Evolutionary conservation across 2,888 invertebrate genomes (phyloP), one percentile per base, ranked within the genome.

Genomic region (Lysandra bellargus): DNA sequence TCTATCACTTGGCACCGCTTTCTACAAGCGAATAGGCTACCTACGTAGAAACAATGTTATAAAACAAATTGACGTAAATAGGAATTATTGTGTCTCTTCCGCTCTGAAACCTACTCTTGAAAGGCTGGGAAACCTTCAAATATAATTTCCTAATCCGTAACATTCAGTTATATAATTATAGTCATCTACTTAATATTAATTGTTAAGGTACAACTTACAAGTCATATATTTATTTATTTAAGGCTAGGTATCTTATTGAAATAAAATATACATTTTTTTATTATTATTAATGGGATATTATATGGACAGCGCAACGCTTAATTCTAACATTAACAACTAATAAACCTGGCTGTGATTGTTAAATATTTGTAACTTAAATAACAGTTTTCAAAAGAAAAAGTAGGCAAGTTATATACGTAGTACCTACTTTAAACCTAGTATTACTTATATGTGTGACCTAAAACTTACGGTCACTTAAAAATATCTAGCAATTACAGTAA

Each of bases 401-500:
- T 49, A 49, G 49, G 49, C 49, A 9, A 49, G 9, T 44, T 2
- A 9, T 9, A 44, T 44, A 44, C 9, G 44, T 44, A 2, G 49
- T 9, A 49, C 49, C 9, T 49, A 9, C 49, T 49, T 49, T 49
- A 49, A 9, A 49, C 9, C 49, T 49, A 49, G 49, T 49, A 49
- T 49, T 49, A 49, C 44, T 44, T 3, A 49, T 44, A 44, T 57
- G 57, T 57, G 64, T 64, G 30, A 64, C 64, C 23, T 12, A 79
- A 57, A 57, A 57, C 57, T 57, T 57, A 57, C 17, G 57, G 57
- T 57, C 14, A 53, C 4, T 33, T 30, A 12, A 30, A 74, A 74
- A 40, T 44, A 33, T 79, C 75, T 75, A 74, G 74, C 75, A 40
- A 75, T 79, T 75, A 79, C 61, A 79, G 61, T 61, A 61, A 74